A percentile compares a stretch with the other conserved stretches of the same genome.
Evolutionary conservation across 1,140 invertebrate genomes (phyloP).

Genomic region (Drosophila lowei): DNA sequence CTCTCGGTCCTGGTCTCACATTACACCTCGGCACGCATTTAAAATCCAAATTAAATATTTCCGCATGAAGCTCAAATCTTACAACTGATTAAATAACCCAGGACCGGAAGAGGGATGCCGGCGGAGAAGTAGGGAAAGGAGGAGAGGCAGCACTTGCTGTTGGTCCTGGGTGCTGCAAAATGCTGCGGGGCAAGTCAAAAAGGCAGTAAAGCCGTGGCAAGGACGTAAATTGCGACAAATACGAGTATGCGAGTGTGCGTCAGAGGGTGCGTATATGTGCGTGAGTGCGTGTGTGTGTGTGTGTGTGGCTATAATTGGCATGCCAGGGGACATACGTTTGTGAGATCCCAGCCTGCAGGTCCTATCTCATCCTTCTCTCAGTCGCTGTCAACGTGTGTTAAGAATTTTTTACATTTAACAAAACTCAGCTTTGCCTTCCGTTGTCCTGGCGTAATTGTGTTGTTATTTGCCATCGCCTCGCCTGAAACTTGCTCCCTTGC

Average conservation of each 20-base stretch:
- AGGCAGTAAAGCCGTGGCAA: conserved; percentile 47
- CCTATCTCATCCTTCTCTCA: background rate
- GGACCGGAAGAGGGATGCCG: conserved; percentile 19
- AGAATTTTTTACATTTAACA: conserved; percentile 67
- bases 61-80: conserved; percentile 80
- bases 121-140: background rate
- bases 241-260: conserved; percentile 11
- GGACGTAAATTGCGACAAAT: conserved; percentile 72
- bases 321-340: conserved; percentile 53
- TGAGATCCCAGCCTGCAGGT: conserved; percentile 1
- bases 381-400: conserved; percentile 28
- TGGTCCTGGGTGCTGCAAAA: conserved; percentile 12
- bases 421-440: conserved; percentile 33
- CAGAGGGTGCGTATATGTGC: background rate
- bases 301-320: conserved; percentile 64
- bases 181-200: conserved; percentile 67
- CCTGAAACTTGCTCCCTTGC: conserved; percentile 7
- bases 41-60: conserved; percentile 82
- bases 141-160: background rate
- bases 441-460: conserved; percentile 64
- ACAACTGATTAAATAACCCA: conserved; percentile 80
- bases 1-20: conserved; percentile 42
- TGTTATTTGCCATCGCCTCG: conserved; percentile 58
- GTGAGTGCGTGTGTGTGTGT: background rate
- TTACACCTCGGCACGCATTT: conserved; percentile 74